Evolutionary conservation across 2,797 vertebrate genomes (phyloP).

Genomic region (Eospalax fontanierii): DNA sequence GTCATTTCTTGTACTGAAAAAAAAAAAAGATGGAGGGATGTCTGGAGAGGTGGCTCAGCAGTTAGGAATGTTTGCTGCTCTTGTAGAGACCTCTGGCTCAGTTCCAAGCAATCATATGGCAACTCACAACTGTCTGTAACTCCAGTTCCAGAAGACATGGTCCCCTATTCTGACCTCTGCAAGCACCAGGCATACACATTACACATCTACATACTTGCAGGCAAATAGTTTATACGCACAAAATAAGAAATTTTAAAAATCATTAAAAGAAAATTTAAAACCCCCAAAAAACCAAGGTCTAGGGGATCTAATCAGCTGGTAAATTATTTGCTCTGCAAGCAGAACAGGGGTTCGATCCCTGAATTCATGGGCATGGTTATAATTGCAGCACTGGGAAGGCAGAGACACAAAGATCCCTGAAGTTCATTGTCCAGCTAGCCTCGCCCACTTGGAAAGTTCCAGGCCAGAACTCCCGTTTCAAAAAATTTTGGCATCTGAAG

Average conservation of each 20-base stretch:
- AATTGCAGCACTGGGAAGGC: background rate
- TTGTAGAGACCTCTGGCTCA: too few relatives aligned
- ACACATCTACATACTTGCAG: too few relatives aligned
- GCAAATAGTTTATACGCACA: too few relatives aligned
- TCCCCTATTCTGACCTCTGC: too few relatives aligned
- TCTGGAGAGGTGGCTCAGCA: too few relatives aligned
- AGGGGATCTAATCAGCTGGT: background rate
- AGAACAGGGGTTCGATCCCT: background rate
- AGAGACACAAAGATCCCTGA: background rate
- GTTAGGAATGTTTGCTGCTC: too few relatives aligned
- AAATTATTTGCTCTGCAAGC: background rate
- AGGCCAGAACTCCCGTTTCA: background rate
- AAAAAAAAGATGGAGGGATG: too few relatives aligned
- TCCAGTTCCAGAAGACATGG: too few relatives aligned
- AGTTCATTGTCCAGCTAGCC: background rate
- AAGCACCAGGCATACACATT: too few relatives aligned
- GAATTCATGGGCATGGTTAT: background rate
- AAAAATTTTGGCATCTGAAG: background rate
- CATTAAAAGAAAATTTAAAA: background rate
- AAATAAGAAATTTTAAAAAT: background rate
- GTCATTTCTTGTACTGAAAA: conserved; percentile 70
- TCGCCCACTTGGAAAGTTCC: background rate
- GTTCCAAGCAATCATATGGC: too few relatives aligned
- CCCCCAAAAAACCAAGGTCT: background rate
- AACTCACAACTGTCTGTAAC: background rate